Evolutionary conservation across 2,113 vertebrate species (phyloP).

Genomic region (Nicator chloris): DNA sequence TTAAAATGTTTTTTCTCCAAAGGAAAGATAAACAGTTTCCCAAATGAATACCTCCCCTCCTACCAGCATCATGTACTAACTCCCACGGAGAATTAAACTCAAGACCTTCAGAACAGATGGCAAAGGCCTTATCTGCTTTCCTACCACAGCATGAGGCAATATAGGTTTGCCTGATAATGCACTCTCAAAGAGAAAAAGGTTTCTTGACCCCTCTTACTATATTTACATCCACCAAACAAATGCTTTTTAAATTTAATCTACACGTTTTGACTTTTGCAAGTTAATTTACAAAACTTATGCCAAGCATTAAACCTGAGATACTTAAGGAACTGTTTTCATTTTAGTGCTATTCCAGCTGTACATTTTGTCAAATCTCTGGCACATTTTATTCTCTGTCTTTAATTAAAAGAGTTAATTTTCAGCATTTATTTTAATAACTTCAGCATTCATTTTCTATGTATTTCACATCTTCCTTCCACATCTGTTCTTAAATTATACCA

Average conservation of each 20-base stretch:
- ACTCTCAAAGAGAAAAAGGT: constrained; percentile 26
- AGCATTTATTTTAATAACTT: neutral
- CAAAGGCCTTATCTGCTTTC: constrained; percentile 51
- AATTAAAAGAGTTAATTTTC: neutral
- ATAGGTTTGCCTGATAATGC: constrained; percentile 37
- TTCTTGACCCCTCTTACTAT: neutral
- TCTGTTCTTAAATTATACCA: neutral
- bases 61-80: neutral
- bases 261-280: neutral
- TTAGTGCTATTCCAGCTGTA: neutral
- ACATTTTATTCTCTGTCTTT: neutral
- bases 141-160: constrained; percentile 34
- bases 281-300: neutral
- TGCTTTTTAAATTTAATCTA: neutral
- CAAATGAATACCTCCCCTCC: constrained; percentile 11
- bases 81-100: constrained; percentile 68
- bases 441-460: neutral
- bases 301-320: neutral
- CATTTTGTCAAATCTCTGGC: neutral
- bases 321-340: neutral
- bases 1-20: neutral
- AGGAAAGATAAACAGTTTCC: constrained; percentile 30
- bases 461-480: neutral
- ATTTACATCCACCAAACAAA: neutral
- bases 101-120: constrained; percentile 67